These are phyloP conservation scores for Pelodiscus sinensis DNA, from an alignment of 2,113 vertebrate genomes.

Conservation along the genomic window DNA sequence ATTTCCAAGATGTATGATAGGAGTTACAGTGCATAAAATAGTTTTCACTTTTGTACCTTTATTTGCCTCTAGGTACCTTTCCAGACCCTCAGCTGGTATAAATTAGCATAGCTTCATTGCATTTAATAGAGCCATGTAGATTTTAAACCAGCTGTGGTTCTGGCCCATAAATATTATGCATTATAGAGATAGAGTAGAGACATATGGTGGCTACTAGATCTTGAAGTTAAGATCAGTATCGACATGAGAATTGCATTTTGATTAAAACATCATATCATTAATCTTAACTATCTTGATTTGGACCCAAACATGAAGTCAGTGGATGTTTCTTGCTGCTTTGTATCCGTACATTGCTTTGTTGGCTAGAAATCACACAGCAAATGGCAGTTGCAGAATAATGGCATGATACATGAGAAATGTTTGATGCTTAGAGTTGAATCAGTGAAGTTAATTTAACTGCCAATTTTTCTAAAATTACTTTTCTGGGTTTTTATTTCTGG, in stretches of 20 bases:
- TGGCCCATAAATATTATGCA: not conserved
- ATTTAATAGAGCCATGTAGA: not conserved
- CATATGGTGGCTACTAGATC: not conserved
- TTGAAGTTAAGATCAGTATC: not conserved
- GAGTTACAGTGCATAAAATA: not conserved
- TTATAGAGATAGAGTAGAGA: fast-evolving
- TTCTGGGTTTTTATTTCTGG: fast-evolving
- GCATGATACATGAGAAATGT: not conserved
- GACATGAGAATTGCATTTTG: not conserved
- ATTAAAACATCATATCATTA: too few species aligned
- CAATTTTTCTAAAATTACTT: not conserved
- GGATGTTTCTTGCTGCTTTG: not conserved
- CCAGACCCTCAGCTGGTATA: not conserved
- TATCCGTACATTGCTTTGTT: not conserved
- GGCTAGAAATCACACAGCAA: fast-evolving
- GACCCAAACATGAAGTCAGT: not conserved
- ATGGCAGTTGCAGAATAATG: not conserved
- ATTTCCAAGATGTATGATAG: not conserved
- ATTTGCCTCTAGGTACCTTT: not conserved
- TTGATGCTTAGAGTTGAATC: not conserved
- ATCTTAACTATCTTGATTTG: not conserved
- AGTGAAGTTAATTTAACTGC: not conserved
- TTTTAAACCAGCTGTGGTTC: not conserved
- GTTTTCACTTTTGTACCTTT: not conserved
- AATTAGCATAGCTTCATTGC: not conserved